These are phyloP conservation scores for Sparus aurata DNA, from an alignment of 2,797 vertebrate species.

Conservation along the genomic window DNA sequence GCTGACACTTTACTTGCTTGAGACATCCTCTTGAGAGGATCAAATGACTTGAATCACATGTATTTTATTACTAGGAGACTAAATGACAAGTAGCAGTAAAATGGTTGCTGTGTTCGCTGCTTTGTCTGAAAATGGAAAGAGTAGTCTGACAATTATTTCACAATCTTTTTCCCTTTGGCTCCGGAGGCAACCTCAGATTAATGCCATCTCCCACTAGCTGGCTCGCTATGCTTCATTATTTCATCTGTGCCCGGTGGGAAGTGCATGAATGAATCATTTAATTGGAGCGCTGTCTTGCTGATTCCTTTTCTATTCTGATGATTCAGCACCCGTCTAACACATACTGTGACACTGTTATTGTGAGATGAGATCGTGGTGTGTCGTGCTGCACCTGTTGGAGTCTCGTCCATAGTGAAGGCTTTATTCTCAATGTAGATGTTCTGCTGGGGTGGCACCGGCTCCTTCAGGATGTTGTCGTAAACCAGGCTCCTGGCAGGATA, in stretches of 20 bases:
- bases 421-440: slow-evolving; percentile 91
- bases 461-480: slow-evolving; percentile 91
- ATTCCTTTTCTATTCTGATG: slow-evolving; percentile 3
- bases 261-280: background rate
- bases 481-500: slow-evolving; percentile 88
- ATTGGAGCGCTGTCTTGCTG: background rate
- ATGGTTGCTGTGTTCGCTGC: too few species aligned
- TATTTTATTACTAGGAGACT: too few species aligned
- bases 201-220: background rate
- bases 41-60: too few species aligned
- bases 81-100: too few species aligned
- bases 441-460: slow-evolving; percentile 79
- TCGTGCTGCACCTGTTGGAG: slow-evolving; percentile 83
- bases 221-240: background rate
- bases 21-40: too few species aligned
- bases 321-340: background rate
- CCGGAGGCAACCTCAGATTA: background rate
- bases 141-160: background rate
- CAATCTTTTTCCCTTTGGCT: background rate
- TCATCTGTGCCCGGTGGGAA: background rate
- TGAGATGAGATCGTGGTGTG: slow-evolving; percentile 10
- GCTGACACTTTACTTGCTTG: too few species aligned
- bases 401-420: slow-evolving; percentile 92
- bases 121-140: background rate
- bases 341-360: background rate